Conservation (phyloP, 1,140 invertebrate species). For the Atta texana region DNA sequence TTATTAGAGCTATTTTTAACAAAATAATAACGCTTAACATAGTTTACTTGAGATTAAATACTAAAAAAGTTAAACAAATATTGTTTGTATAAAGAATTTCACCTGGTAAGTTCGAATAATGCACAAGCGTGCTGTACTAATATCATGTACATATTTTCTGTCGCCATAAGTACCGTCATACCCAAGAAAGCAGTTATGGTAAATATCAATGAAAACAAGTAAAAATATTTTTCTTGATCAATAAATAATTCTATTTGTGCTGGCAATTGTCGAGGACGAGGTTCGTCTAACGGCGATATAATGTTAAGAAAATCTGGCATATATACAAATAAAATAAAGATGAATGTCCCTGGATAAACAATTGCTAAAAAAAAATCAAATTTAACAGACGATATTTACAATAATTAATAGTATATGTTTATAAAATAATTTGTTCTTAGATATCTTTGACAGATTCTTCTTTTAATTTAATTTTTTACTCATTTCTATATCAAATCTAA, state of each 20-base stretch:
- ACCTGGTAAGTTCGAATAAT: constrained; percentile 33
- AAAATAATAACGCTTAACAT: not conserved
- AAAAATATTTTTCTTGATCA: constrained; percentile 25
- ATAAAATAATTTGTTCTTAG: not conserved
- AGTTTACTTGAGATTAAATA: not conserved
- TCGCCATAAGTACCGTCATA: constrained; percentile 42
- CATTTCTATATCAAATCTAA: constrained; percentile 3
- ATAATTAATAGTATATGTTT: constrained; percentile 10
- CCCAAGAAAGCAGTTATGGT: not conserved
- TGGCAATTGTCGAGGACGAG: constrained; percentile 1
- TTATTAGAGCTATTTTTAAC: not conserved
- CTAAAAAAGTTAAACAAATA: constrained; percentile 11
- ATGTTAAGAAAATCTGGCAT: constrained; percentile 18
- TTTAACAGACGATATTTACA: not conserved
- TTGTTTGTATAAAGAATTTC: not conserved
- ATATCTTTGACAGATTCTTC: not conserved
- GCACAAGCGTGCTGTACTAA: constrained; percentile 30
- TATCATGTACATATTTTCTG: constrained; percentile 48
- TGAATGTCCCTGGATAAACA: constrained; percentile 5
- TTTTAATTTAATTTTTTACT: not conserved
- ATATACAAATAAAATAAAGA: not conserved
- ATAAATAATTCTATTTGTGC: not conserved
- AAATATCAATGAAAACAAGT: not conserved
- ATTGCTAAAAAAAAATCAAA: constrained; percentile 31
- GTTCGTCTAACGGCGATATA: not conserved